Evolutionary conservation across 2,113 vertebrate species (phyloP).

Genomic region (Xenopus laevis): DNA sequence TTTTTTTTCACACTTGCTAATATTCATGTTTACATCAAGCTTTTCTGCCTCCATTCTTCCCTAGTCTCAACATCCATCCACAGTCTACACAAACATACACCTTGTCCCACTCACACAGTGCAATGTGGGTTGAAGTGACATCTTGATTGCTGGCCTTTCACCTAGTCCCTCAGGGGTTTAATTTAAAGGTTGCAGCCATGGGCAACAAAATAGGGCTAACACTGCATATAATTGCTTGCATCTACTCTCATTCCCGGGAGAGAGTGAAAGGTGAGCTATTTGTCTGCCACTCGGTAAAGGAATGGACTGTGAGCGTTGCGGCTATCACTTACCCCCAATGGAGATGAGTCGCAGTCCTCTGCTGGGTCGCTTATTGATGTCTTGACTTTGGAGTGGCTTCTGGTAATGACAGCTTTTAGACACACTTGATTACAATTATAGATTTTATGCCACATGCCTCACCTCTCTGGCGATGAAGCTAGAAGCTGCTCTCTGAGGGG

Average conservation of each 20-base stretch:
- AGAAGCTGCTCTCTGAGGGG: constrained; percentile 32
- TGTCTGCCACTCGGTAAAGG: neutral
- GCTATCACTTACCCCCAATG: neutral
- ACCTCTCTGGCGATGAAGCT: constrained; percentile 33
- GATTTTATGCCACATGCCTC: constrained; percentile 45
- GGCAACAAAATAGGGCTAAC: neutral
- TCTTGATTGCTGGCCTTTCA: constrained; percentile 41
- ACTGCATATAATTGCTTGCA: constrained; percentile 10
- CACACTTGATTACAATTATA: constrained; percentile 46
- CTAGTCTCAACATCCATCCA: neutral
- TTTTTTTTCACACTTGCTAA: too few species aligned
- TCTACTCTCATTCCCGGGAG: constrained; percentile 2
- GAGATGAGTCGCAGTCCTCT: constrained; percentile 22
- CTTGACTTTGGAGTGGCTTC: constrained; percentile 37
- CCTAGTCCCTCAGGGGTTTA: constrained; percentile 21
- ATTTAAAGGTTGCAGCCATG: constrained; percentile 21
- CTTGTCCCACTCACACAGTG: neutral
- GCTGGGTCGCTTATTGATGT: constrained; percentile 34
- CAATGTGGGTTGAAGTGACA: constrained; percentile 10
- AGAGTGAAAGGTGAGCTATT: constrained; percentile 2
- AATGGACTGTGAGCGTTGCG: neutral
- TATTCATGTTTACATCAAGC: too few species aligned
- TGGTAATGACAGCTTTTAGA: constrained; percentile 45
- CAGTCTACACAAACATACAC: neutral
- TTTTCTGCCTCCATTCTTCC: neutral